Percentiles rank a stretch among this genome's conserved stretches.
phyloP scores from a whole-genome alignment of 2,888 invertebrate genomes.

The Timandra comae region DNA sequence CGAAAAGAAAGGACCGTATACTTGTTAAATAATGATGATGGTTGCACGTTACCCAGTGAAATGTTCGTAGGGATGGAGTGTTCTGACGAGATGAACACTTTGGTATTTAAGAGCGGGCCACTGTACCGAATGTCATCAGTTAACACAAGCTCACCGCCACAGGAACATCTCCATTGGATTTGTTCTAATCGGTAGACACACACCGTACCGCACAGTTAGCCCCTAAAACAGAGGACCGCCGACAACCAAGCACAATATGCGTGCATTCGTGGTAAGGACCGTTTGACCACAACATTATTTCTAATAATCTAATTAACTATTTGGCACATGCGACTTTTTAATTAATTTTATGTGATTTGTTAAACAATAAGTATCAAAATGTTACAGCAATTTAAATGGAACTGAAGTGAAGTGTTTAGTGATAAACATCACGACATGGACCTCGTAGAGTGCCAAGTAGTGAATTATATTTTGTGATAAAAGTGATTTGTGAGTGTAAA shows the following conservation, averaged over 20 bases:
- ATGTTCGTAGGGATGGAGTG: conserved; percentile 73
- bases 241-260: conserved; percentile 60
- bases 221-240: conserved; percentile 31
- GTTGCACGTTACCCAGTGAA: conserved; percentile 70
- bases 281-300: conserved; percentile 25
- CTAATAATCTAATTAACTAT: conserved; percentile 26
- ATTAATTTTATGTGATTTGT: conserved; percentile 22
- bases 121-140: conserved; percentile 73
- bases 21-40: conserved; percentile 71
- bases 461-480: conserved; percentile 27
- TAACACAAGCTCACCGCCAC: conserved; percentile 59
- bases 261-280: conserved; percentile 69
- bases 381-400: conserved; percentile 31
- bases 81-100: conserved; percentile 72
- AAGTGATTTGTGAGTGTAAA: conserved; percentile 21
- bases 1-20: conserved; percentile 73
- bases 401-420: conserved; percentile 54
- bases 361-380: conserved; percentile 16
- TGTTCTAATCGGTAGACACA: conserved; percentile 36
- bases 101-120: conserved; percentile 73
- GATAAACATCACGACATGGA: conserved; percentile 23
- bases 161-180: conserved; percentile 63
- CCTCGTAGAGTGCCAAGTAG: conserved; percentile 42
- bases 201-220: conserved; percentile 34
- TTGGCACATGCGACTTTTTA: conserved; percentile 53